Conservation (phyloP, 2,113 vertebrate genomes). For the Alectura lathami region DNA sequence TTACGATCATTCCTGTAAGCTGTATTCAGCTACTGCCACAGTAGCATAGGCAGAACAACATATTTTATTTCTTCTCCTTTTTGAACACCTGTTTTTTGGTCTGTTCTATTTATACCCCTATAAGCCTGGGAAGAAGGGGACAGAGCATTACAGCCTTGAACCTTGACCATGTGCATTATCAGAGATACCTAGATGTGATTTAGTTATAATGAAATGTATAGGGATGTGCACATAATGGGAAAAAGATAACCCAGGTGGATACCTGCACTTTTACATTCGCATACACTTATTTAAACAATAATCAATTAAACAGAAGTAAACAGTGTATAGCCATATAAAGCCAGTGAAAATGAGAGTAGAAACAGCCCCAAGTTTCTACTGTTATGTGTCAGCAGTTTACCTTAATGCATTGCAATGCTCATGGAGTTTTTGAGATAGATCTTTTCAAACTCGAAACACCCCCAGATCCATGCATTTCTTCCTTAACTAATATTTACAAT, state of each 20-base stretch:
- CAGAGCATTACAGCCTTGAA: background rate
- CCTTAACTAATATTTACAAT: background rate
- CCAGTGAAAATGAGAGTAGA: background rate
- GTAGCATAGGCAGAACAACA: background rate
- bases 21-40: background rate
- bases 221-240: background rate
- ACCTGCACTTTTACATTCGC: background rate
- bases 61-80: background rate
- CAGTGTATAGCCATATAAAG: background rate
- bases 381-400: background rate
- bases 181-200: background rate
- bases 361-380: background rate
- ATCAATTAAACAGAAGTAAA: background rate
- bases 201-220: background rate
- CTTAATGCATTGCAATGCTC: background rate
- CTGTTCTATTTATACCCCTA: background rate
- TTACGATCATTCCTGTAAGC: background rate
- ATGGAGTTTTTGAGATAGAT: background rate
- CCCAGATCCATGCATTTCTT: accelerated
- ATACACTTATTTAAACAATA: background rate
- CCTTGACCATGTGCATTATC: background rate
- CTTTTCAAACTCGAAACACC: background rate
- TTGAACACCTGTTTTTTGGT: background rate
- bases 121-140: background rate
- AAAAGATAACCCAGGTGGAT: background rate